Evolutionary conservation across 2,797 vertebrate genomes (phyloP).

Genomic region (Danio albolineatus): DNA sequence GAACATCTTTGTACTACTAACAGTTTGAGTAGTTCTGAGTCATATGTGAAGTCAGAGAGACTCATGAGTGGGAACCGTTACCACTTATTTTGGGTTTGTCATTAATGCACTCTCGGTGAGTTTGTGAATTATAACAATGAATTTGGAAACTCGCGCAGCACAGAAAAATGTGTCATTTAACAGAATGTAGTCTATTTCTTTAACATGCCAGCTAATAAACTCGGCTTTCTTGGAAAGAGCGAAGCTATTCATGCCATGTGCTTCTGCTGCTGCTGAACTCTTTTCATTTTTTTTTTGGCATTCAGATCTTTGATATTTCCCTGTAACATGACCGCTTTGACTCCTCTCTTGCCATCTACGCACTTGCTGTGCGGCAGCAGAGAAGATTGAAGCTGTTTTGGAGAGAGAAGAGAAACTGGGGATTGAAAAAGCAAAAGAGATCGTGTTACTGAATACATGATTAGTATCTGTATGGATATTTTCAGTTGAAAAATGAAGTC

Average conservation of each 20-base stretch:
- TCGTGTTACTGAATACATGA: background rate
- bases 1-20: background rate
- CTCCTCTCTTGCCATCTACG: background rate
- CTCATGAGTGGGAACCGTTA: background rate
- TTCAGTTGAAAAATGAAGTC: background rate
- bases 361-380: background rate
- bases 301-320: constrained; percentile 14
- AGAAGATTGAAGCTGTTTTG: background rate
- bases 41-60: background rate
- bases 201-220: background rate
- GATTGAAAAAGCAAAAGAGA: background rate
- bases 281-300: background rate
- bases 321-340: background rate
- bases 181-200: constrained; percentile 15
- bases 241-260: background rate
- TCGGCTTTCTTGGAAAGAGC: background rate
- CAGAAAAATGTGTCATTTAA: background rate
- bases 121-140: background rate
- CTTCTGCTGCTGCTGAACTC: background rate
- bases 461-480: background rate
- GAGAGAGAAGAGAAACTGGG: too few species aligned
- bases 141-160: background rate
- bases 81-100: background rate
- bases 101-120: background rate
- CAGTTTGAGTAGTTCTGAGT: background rate